Conservation (phyloP, 2,113 vertebrate species). For the Brachypodius melanocephalos region DNA sequence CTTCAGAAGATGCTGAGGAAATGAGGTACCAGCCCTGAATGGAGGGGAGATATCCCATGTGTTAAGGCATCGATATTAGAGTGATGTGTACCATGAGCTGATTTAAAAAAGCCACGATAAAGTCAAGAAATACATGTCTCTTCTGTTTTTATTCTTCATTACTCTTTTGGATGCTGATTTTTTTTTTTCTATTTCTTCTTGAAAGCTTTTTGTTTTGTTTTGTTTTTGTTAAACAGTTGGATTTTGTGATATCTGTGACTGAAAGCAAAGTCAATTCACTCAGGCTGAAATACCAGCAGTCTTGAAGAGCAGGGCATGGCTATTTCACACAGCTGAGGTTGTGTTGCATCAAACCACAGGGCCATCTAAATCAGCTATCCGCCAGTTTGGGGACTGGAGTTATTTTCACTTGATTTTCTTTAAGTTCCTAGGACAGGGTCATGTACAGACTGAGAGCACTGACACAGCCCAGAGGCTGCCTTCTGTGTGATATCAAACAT, state of each 20-base stretch:
- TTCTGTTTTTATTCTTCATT: background rate
- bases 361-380: background rate
- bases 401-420: background rate
- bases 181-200: background rate
- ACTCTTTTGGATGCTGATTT: background rate
- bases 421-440: background rate
- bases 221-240: background rate
- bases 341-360: background rate
- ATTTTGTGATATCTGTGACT: background rate
- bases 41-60: background rate
- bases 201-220: background rate
- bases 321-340: background rate
- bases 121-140: background rate
- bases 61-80: rapidly evolving
- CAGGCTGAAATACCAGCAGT: background rate
- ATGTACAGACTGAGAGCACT: background rate
- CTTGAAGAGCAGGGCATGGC: background rate
- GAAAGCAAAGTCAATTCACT: background rate
- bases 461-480: background rate
- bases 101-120: background rate
- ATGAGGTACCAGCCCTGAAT: background rate
- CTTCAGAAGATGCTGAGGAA: background rate
- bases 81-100: background rate
- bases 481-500: rapidly evolving
- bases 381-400: background rate